Percentiles rank a stretch among this genome's conserved stretches.
These are phyloP conservation scores for Stenoptilia bipunctidactyla DNA, from an alignment of 2,888 invertebrate genomes.

Conservation along the genomic window DNA sequence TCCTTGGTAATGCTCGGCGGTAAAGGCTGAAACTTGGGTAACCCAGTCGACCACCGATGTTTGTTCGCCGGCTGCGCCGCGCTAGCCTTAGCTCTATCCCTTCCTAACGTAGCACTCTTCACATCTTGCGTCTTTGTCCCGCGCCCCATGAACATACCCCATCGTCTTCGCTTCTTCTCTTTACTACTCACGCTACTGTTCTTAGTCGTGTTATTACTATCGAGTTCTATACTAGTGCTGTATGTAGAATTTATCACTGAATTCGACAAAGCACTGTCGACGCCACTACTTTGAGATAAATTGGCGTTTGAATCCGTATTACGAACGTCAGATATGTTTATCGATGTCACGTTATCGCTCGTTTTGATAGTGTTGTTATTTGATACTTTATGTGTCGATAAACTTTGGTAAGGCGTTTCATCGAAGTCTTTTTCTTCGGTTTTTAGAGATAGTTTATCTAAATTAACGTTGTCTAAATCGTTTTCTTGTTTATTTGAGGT, in stretches of 20 bases:
- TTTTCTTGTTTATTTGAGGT: constrained; percentile 28
- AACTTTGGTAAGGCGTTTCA: constrained; percentile 59
- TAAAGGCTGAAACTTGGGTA: constrained; percentile 77
- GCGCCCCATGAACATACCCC: constrained; percentile 79
- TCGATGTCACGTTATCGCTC: constrained; percentile 51
- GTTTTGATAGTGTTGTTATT: constrained; percentile 44
- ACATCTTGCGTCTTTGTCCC: constrained; percentile 68
- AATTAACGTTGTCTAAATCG: constrained; percentile 38
- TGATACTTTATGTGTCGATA: constrained; percentile 47
- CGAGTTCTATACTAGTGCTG: constrained; percentile 38
- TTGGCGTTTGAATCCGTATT: constrained; percentile 14
- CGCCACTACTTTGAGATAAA: constrained; percentile 23
- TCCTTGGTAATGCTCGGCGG: constrained; percentile 85
- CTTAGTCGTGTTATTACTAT: constrained; percentile 25
- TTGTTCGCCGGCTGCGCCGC: constrained; percentile 60
- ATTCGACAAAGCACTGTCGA: constrained; percentile 35
- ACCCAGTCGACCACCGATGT: constrained; percentile 80
- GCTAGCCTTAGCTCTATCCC: constrained; percentile 72
- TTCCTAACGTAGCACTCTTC: constrained; percentile 78
- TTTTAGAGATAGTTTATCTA: constrained; percentile 41
- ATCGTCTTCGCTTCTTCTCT: constrained; percentile 74
- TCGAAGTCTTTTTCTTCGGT: constrained; percentile 40
- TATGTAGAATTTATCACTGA: constrained; percentile 38
- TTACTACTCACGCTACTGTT: constrained; percentile 48
- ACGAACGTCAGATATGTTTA: constrained; percentile 30